Conservation (phyloP, 2,888 invertebrate species). For the Gymnosoma rotundatum region DNA sequence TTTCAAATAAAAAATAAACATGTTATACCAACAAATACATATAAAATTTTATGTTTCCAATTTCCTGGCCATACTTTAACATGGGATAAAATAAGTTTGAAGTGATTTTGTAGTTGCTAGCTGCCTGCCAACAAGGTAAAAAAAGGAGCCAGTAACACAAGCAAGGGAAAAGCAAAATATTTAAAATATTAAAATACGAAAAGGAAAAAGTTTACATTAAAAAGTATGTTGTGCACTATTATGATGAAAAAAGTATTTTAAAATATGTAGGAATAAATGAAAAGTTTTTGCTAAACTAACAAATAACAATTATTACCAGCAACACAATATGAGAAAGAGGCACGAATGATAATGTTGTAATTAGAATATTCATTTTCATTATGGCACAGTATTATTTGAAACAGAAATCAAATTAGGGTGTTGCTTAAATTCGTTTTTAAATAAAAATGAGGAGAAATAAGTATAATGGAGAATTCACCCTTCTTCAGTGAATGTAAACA, state of each 20-base stretch:
- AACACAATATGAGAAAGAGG: conserved; percentile 33
- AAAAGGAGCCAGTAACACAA: conserved; percentile 1
- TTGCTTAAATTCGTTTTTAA: background rate
- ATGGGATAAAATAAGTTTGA: conserved; percentile 16
- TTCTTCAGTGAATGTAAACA: background rate
- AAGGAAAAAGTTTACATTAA: background rate
- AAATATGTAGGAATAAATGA: conserved; percentile 48
- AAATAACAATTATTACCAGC: conserved; percentile 46
- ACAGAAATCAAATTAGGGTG: conserved; percentile 15
- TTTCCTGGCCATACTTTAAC: conserved; percentile 70
- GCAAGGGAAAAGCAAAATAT: conserved; percentile 39
- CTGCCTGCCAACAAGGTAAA: conserved; percentile 31
- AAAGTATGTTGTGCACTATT: conserved; percentile 58
- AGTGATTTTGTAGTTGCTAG: background rate
- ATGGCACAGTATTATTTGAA: conserved; percentile 36
- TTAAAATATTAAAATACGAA: background rate
- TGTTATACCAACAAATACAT: conserved; percentile 52
- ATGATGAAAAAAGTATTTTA: conserved; percentile 49
- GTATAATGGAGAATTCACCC: background rate
- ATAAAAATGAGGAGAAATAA: background rate
- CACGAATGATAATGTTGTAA: conserved; percentile 62
- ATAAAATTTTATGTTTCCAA: conserved; percentile 75
- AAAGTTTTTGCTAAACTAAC: conserved; percentile 51
- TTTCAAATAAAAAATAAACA: conserved; percentile 56
- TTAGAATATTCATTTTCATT: conserved; percentile 66